These are phyloP conservation scores for Phymanthus crucifer DNA, from an alignment of 92 coral and sea anemone species.

Conservation along the genomic window DNA sequence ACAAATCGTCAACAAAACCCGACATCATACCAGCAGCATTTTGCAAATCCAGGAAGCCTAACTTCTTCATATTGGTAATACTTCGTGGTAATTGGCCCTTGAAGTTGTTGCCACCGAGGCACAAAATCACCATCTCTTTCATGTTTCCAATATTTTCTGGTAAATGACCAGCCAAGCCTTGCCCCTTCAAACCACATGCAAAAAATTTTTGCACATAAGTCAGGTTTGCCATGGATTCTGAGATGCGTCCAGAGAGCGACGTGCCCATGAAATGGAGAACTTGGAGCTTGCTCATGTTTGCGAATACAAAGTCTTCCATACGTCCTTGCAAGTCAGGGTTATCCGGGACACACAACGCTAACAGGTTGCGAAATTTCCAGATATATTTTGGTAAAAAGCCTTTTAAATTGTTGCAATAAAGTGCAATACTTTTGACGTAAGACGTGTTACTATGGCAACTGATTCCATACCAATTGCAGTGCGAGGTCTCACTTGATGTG, in stretches of 20 bases:
- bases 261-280: conserved; percentile 17
- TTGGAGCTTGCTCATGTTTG: conserved; percentile 49
- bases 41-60: conserved; percentile 48
- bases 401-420: conserved; percentile 44
- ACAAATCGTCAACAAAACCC: conserved; percentile 38
- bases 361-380: conserved; percentile 60
- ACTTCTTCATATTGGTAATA: conserved; percentile 29
- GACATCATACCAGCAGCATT: conserved; percentile 34
- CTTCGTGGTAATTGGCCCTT: conserved; percentile 54
- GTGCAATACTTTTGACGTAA: conserved; percentile 43
- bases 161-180: conserved; percentile 46
- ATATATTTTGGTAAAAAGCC: conserved; percentile 52
- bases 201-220: conserved; percentile 36
- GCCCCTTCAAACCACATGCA: conserved; percentile 32
- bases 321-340: conserved; percentile 38
- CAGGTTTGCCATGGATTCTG: conserved; percentile 32
- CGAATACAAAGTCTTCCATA: conserved; percentile 37
- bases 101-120: conserved; percentile 52
- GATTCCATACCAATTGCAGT: conserved; percentile 29
- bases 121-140: conserved; percentile 36
- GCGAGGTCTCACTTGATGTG: conserved; percentile 32
- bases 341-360: conserved; percentile 45
- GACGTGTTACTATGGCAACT: conserved; percentile 43
- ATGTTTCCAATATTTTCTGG: conserved; percentile 59
- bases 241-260: conserved; percentile 29